These are phyloP conservation scores for Caenorhabditis wallacei DNA, from an alignment of 2,888 invertebrate genomes.

Conservation along the genomic window DNA sequence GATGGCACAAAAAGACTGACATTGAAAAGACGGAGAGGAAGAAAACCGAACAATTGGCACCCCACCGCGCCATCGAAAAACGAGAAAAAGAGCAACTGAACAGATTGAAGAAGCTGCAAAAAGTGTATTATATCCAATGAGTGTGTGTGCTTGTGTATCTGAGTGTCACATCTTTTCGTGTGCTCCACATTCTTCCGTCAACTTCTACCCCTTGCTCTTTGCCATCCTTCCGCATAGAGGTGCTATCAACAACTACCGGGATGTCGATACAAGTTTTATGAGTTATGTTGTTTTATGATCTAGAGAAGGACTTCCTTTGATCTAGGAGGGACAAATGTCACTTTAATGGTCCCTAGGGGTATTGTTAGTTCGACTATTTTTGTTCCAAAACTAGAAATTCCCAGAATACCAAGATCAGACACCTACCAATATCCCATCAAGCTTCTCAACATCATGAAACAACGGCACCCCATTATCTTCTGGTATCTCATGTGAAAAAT, in stretches of 20 bases:
- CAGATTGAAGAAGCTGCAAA: conserved; percentile 65
- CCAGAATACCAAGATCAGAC: too few relatives aligned
- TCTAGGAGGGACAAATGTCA: too few relatives aligned
- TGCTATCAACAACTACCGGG: conserved; percentile 40
- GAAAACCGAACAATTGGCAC: conserved; percentile 62
- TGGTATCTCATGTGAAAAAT: conserved; percentile 32
- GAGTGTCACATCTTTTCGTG: conserved; percentile 55
- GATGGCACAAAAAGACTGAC: conserved; percentile 39
- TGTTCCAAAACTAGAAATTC: too few relatives aligned
- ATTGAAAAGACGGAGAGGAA: not conserved
- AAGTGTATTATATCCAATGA: conserved; percentile 63
- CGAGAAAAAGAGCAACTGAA: conserved; percentile 58
- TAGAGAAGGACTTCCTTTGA: too few relatives aligned
- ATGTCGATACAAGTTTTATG: not conserved
- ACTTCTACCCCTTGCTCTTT: conserved; percentile 29
- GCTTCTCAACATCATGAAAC: too few relatives aligned
- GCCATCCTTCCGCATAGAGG: conserved; percentile 24
- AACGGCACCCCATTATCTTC: not conserved
- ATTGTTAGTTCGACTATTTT: too few relatives aligned
- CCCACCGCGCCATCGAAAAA: conserved; percentile 29
- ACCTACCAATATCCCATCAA: too few relatives aligned
- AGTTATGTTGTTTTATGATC: conserved; percentile 2
- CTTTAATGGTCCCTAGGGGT: too few relatives aligned
- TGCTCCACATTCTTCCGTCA: conserved; percentile 44
- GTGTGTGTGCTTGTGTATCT: conserved; percentile 46